Base-by-base conservation (phyloP, 1,140 invertebrate genomes). In the Brachionus rubens region DNA sequence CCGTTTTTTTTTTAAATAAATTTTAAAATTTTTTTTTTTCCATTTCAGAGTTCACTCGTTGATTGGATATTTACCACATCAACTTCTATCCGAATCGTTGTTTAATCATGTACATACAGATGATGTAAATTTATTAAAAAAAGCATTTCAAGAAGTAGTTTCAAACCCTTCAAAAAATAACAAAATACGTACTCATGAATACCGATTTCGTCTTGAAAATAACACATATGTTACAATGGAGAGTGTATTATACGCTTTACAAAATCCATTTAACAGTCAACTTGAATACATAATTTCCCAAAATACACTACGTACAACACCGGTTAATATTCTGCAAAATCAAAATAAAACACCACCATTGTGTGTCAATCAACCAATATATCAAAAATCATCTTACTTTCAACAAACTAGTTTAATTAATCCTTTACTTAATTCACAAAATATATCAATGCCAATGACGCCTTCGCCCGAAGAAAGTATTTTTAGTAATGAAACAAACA, bases 101-200 rank as follows among this genome's bases (percentile, higher is more conserved):
- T 72, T 72, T 14, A 72, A 72, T 48, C 68, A 50, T 54, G 50
- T 72, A 40, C 68, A 72, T 54, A 48, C 68, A 26, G 68, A 72
- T 41, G 68, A 72, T 72, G 46, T 72, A 40, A 48, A 36, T 50
- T 48, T 72, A 33, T 33, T 72, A 21, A 48, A 54, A 54, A 72
- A 54, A 54, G 68, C 68, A 40, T 72, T 72, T 72, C 68, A 72
- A 50, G 68, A 72, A 72, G 41, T 50, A 16, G 46, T 19, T 7
- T 6, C 30, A 19, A 65, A 43, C 24, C 48, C 30, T 72, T 14
- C 26, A 5, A 3, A 4, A 40, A 72, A 72, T 40, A 33, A 41
- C 21, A 72, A 72, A 54, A 72, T 72, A 33, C 68, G 68, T 26
- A 72, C 46, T 16, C 68, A 50, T 36, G 46, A 72, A 21, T 72